Base-by-base conservation (phyloP, 2,888 invertebrate species). In the Zaprionus lineosus region DNA sequence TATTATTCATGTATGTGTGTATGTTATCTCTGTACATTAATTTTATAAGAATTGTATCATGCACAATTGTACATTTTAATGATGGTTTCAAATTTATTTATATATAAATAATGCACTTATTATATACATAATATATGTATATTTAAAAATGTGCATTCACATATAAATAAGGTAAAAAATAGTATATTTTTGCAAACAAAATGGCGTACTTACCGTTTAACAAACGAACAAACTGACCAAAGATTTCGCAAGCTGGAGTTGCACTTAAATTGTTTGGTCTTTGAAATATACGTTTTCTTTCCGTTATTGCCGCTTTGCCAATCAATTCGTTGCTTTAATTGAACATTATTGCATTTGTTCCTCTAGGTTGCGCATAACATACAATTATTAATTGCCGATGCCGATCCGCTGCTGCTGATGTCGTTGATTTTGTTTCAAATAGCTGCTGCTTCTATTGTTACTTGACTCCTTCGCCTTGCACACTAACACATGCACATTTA, bases 131-230 rank as follows among this genome's bases (percentile, higher is more conserved):
- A 36, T 16, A 16, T 12, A 16, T 8, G 4, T 36, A 36, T 16
- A 18, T 43, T 36, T 41, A 19, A 41, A 37, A 12, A 56, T 14
- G 28, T 19, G 19, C 18, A 6, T 28, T 21, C 4, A 8, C 18
- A 29, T 11, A 9, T 26, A 53, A 12, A 3, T 14, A 47, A 56
- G 33, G 39, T 37, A 24, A 59, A 76, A 62, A 65, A 11, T n/a
- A n/a, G n/a, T n/a, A n/a, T n/a, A n/a, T n/a, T n/a, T n/a, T n/a
- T 60, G 50, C 60, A 81, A 77, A 64, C 26, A 81, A 79, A 69
- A 77, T 81, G 77, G 77, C 76, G 33, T 57, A 81, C 77, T 81
- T 77, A 78, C 77, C 82, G 66, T 81, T 70, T 65, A 61, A 65
- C 29, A 37, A 59, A 63, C 62, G 68, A 47, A 51, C 59, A 29